Base-by-base conservation (phyloP, 2,888 invertebrate species). In the Rhabditoides inermis region DNA sequence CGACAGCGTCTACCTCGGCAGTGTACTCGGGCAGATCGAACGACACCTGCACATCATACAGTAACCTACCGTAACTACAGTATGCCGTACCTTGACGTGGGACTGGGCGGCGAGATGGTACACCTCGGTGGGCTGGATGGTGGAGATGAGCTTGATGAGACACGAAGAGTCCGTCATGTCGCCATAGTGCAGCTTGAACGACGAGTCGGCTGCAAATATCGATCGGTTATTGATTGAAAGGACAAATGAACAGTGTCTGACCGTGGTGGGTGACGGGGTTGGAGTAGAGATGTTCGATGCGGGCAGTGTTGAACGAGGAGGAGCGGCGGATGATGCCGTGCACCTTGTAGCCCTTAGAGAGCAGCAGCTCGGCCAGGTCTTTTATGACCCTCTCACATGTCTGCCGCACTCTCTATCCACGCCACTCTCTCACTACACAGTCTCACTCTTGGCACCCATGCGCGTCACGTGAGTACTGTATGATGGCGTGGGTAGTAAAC, bases 1-100 rank as follows among this genome's bases (percentile, higher is more conserved):
- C 92, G n/a, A 92, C 84, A 0, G 87, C 92, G 78, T 92, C 91
- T 1, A 94, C 92, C 81, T 99, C 92, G 0, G 95, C 92, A 0
- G 98, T 98, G 76, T 99, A 99, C 79, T 99, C 95, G 72, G 92
- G 91, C 57, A 98, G 81, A 76, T 99, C 95, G 77, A 98, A 98
- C 0, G 95, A 98, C 39, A 86, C 84, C 85, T 85, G 68, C 41
- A 63, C 45, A 28, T 37, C n/a, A n/a, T n/a, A n/a, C n/a, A n/a
- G n/a, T n/a, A n/a, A n/a, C n/a, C n/a, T n/a, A n/a, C n/a, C n/a
- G n/a, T n/a, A n/a, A n/a, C n/a, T n/a, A n/a, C n/a, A n/a, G n/a
- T n/a, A n/a, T n/a, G n/a, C n/a, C n/a, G n/a, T 35, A 94, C 91
- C 81, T 95, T 95, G 1, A 98, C 95, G 79, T 99, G 98, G 65